Evolutionary conservation across 2,797 vertebrate species (phyloP).

Genomic region (Vireo griseus): DNA sequence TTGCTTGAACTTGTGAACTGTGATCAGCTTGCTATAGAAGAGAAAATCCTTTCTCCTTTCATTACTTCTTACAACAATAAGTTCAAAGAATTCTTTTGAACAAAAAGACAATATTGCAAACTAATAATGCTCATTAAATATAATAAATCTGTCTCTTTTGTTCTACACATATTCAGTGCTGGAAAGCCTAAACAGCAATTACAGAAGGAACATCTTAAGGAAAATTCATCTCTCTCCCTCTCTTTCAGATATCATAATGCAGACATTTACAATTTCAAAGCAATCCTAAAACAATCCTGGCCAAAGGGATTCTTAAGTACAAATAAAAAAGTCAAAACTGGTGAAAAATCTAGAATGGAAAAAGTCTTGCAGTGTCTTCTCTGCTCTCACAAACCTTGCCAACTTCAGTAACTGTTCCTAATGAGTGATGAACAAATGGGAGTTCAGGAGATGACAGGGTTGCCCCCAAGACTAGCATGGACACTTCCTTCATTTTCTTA

Average conservation of each 20-base stretch:
- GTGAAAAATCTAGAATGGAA: background rate
- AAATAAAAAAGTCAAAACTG: background rate
- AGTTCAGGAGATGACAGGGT: background rate
- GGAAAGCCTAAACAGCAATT: constrained; percentile 12
- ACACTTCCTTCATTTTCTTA: background rate
- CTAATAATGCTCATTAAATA: constrained; percentile 5
- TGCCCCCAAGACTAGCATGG: background rate
- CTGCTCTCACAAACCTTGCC: background rate
- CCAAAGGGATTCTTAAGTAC: background rate
- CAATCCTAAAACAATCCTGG: background rate
- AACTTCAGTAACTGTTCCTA: background rate
- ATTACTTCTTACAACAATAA: constrained; percentile 8
- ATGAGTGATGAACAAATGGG: background rate
- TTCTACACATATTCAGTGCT: background rate
- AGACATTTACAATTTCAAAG: background rate
- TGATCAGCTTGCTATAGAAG: background rate
- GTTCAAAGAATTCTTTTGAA: background rate
- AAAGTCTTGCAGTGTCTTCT: background rate
- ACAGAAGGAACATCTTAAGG: background rate
- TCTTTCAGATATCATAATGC: background rate
- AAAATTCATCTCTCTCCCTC: background rate
- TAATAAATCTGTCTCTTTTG: constrained; percentile 26
- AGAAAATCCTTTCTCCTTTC: constrained; percentile 7
- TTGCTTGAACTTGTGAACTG: constrained; percentile 53
- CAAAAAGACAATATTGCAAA: constrained; percentile 8